These are phyloP conservation scores for Idris sp. DNA, from an alignment of 1,140 invertebrate species.

Conservation along the genomic window DNA sequence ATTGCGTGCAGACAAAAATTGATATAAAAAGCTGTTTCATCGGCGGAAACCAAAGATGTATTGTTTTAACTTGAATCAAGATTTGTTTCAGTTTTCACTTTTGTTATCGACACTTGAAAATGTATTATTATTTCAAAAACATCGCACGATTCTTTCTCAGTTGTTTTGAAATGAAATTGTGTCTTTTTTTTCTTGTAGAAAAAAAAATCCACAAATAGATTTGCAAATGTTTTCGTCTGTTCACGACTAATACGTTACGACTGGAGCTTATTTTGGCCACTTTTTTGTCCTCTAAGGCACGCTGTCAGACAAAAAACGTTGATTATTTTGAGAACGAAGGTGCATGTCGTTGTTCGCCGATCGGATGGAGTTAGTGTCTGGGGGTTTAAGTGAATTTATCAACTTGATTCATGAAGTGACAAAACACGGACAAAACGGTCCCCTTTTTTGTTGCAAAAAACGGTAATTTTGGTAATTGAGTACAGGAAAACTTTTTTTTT, in stretches of 20 bases:
- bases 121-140: too few species aligned
- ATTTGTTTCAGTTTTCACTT: too few species aligned
- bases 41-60: slow-evolving; percentile 18
- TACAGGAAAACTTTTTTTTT: too few species aligned
- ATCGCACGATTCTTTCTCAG: too few species aligned
- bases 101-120: slow-evolving; percentile 10
- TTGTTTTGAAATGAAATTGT: too few species aligned
- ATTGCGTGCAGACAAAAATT: slow-evolving; percentile 23
- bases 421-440: too few species aligned
- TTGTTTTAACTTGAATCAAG: slow-evolving; percentile 17
- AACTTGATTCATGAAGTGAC: slow-evolving; percentile 15
- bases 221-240: background rate
- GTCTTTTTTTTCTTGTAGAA: too few species aligned
- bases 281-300: slow-evolving; percentile 9
- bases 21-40: slow-evolving; percentile 28
- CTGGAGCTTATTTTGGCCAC: slow-evolving; percentile 13
- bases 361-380: slow-evolving; percentile 26
- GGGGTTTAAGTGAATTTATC: slow-evolving; percentile 26
- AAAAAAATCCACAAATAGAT: slow-evolving; percentile 6
- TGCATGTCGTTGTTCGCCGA: slow-evolving; percentile 2
- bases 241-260: slow-evolving; percentile 23
- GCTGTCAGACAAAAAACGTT: slow-evolving; percentile 15
- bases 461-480: too few species aligned
- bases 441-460: too few species aligned
- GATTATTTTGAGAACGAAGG: slow-evolving; percentile 31